Evolutionary conservation across 2,113 vertebrate species (phyloP).

Genomic region (Phrynosoma platyrhinos): DNA sequence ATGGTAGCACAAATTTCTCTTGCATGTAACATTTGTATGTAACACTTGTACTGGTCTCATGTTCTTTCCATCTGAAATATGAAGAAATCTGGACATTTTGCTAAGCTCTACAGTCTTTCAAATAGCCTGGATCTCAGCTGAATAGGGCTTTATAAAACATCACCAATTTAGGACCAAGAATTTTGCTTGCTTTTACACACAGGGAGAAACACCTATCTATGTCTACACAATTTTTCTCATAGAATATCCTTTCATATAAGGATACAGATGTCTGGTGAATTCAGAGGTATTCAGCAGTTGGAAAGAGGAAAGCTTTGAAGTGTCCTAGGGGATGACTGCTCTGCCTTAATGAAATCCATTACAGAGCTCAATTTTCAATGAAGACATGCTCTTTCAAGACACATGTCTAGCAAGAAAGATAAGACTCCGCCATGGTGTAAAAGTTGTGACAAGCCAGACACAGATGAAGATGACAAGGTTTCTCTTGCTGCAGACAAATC

Average conservation of each 20-base stretch:
- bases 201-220: background rate
- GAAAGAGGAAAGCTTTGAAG: conserved; percentile 57
- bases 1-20: too few species aligned
- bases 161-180: conserved; percentile 27
- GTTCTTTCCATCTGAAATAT: too few species aligned
- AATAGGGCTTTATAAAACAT: too few species aligned
- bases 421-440: conserved; percentile 44
- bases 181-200: conserved; percentile 51
- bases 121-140: too few species aligned
- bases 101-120: too few species aligned
- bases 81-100: too few species aligned
- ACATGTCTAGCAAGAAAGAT: conserved; percentile 37
- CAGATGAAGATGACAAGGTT: conserved; percentile 57
- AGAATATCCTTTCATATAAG: conserved; percentile 49
- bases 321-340: conserved; percentile 53
- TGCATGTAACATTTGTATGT: too few species aligned
- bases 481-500: conserved; percentile 50
- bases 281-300: conserved; percentile 40
- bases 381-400: conserved; percentile 57
- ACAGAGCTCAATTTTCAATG: conserved; percentile 53
- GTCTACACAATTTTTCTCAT: conserved; percentile 41
- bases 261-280: conserved; percentile 39
- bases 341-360: conserved; percentile 68
- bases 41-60: too few species aligned
- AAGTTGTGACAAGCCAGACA: conserved; percentile 63